Evolutionary conservation across 2,888 invertebrate genomes (phyloP).

Genomic region (Tuberolachnus salignus): DNA sequence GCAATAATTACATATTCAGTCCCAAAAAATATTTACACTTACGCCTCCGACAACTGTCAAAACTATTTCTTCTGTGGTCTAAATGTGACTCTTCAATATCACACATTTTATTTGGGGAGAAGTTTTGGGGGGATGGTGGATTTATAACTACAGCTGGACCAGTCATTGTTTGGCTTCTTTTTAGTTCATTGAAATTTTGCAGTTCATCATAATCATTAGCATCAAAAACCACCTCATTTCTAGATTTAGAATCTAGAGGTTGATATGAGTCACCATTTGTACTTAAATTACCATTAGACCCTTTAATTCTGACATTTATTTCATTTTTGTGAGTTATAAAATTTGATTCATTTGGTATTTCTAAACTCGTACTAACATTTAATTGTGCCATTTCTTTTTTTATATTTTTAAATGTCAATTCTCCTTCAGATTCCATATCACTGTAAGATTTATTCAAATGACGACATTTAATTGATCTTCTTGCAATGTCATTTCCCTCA

Average conservation of each 20-base stretch:
- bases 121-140: constrained; percentile 71
- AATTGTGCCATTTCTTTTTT: constrained; percentile 38
- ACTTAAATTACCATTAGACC: constrained; percentile 59
- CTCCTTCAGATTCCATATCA: constrained; percentile 56
- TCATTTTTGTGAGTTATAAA: constrained; percentile 21
- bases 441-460: constrained; percentile 59
- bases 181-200: constrained; percentile 45
- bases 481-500: constrained; percentile 80
- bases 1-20: constrained; percentile 22
- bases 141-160: constrained; percentile 70
- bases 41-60: constrained; percentile 63
- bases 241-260: constrained; percentile 57
- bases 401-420: constrained; percentile 59
- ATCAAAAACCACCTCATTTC: constrained; percentile 59
- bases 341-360: constrained; percentile 57
- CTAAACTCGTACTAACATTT: constrained; percentile 36
- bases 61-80: constrained; percentile 61
- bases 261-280: constrained; percentile 58
- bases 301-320: constrained; percentile 59
- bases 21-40: constrained; percentile 60
- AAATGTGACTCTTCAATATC: constrained; percentile 41
- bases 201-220: constrained; percentile 59
- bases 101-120: constrained; percentile 24
- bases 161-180: constrained; percentile 58
- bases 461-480: constrained; percentile 72